Conservation (phyloP, 2,888 invertebrate species). For the Orthosia incerta region DNA sequence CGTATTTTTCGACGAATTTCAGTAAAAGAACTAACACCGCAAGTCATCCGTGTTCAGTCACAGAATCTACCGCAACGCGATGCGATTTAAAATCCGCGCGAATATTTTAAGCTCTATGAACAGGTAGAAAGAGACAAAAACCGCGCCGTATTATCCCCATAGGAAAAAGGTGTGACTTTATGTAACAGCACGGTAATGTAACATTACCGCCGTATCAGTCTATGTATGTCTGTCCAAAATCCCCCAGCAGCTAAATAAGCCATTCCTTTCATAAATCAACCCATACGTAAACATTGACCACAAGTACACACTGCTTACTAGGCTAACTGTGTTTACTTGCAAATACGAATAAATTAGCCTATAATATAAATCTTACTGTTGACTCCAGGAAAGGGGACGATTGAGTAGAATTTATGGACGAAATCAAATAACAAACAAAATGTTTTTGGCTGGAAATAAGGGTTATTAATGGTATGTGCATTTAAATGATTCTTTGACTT, state of each 20-base stretch:
- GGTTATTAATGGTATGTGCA: not conserved
- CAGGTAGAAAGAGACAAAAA: no score
- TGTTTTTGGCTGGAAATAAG: conserved; percentile 11
- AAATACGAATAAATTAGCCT: conserved; percentile 62
- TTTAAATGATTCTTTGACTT: not conserved
- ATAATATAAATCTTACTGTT: conserved; percentile 47
- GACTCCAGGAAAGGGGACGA: conserved; percentile 39
- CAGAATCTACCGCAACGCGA: no score
- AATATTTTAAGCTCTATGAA: no score
- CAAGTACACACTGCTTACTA: conserved; percentile 38
- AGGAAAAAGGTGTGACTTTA: no score
- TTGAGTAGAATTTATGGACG: conserved; percentile 51
- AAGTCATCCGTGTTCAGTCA: no score
- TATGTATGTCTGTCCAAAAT: not conserved
- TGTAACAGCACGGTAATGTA: no score
- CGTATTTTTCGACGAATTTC: no score
- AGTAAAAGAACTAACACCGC: no score
- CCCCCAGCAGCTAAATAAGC: not conserved
- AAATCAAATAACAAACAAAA: conserved; percentile 55
- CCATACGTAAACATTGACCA: conserved; percentile 47
- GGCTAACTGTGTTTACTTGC: conserved; percentile 52
- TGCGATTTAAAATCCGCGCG: no score
- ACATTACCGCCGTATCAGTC: no score
- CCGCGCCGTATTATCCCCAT: no score
- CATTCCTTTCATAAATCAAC: conserved; percentile 48